A percentile compares a stretch with the other conserved stretches of the same genome.
Conservation (phyloP, 1,140 invertebrate genomes). For the Sinonovacula constricta region DNA sequence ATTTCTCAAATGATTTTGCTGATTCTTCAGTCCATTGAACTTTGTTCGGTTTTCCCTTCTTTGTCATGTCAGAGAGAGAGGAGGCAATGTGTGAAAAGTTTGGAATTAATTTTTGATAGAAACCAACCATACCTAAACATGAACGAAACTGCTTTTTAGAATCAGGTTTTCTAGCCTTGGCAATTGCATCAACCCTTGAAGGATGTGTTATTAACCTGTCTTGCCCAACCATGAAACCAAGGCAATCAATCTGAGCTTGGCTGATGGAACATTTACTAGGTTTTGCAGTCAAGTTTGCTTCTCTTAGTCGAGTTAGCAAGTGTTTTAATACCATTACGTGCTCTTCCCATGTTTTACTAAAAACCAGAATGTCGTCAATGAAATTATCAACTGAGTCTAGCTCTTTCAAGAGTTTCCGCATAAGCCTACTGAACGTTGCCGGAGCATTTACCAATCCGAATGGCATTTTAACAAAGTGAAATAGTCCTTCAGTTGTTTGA, state of each 20-base stretch:
- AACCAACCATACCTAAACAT: constrained; percentile 75
- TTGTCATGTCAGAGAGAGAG: constrained; percentile 64
- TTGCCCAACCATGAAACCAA: not conserved
- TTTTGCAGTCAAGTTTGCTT: constrained; percentile 20
- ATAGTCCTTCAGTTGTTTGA: not conserved
- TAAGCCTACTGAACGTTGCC: constrained; percentile 45
- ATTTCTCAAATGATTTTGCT: constrained; percentile 32
- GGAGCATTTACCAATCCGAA: constrained; percentile 41
- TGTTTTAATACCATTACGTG: constrained; percentile 15
- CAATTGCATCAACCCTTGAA: constrained; percentile 33
- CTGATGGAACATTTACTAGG: constrained; percentile 34
- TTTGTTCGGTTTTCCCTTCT: constrained; percentile 47
- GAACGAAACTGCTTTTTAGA: constrained; percentile 65
- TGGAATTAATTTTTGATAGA: constrained; percentile 63
- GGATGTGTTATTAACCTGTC: not conserved
- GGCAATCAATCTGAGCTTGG: not conserved
- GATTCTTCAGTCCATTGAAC: constrained; percentile 39
- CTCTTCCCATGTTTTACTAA: constrained; percentile 19
- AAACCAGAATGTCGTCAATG: constrained; percentile 44
- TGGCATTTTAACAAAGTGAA: constrained; percentile 30
- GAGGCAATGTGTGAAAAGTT: constrained; percentile 55
- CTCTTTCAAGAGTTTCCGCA: constrained; percentile 35
- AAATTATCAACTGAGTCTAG: constrained; percentile 17
- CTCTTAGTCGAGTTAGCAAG: constrained; percentile 3
- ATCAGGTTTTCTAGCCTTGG: constrained; percentile 6